A percentile compares a stretch with the other conserved stretches of the same genome.
Conservation (phyloP, 2,797 vertebrate species). For the Aratinga solstitialis region DNA sequence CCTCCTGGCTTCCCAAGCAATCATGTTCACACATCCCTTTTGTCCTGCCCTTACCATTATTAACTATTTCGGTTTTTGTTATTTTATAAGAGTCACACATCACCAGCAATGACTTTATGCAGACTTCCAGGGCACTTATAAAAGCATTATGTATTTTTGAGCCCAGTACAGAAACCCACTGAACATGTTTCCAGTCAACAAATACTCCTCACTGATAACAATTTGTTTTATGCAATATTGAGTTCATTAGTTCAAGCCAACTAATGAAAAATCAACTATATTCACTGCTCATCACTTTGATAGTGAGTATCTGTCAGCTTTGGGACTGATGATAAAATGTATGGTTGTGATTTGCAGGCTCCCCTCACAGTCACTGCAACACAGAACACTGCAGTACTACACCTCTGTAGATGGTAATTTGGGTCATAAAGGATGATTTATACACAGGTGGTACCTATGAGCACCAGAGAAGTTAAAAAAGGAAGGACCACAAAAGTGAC, state of each 20-base stretch:
- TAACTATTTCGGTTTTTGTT: background rate
- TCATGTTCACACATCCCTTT: background rate
- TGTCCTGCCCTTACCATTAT: background rate
- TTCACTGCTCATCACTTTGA: background rate
- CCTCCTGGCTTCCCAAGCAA: background rate
- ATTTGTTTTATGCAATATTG: background rate
- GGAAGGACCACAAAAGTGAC: background rate
- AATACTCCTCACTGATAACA: background rate
- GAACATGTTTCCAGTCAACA: background rate
- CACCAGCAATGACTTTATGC: background rate
- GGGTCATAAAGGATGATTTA: background rate
- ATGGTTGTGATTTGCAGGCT: background rate
- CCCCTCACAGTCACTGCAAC: background rate
- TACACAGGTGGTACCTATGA: background rate
- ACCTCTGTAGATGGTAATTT: background rate
- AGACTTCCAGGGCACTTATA: background rate
- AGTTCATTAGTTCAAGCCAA: background rate
- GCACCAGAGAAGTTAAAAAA: background rate
- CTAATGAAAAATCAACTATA: background rate
- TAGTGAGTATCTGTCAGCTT: background rate
- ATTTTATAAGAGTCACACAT: background rate
- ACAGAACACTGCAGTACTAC: accelerated
- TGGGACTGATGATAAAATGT: background rate
- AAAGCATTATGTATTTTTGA: background rate
- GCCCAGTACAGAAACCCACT: background rate